Percentiles rank a stretch among this genome's conserved stretches.
phyloP scores from a whole-genome alignment of 2,113 vertebrate species.

The Naja naja region DNA sequence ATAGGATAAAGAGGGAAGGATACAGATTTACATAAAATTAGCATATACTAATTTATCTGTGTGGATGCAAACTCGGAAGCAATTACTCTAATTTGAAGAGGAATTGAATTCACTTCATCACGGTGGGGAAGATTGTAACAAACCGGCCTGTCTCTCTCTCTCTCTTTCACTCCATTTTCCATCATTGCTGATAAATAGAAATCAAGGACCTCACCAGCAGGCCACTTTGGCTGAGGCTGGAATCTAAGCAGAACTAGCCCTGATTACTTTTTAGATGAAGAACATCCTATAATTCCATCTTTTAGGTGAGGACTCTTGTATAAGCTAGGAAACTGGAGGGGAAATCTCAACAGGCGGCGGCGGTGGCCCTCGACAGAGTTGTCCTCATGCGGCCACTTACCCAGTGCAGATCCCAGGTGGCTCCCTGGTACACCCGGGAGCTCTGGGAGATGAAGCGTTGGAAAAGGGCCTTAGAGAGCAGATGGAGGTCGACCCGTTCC shows the following conservation, averaged over 20 bases:
- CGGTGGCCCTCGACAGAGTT: too few species aligned
- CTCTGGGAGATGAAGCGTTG: too few species aligned
- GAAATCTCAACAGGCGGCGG: too few species aligned
- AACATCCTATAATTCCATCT: neutral
- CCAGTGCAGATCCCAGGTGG: too few species aligned
- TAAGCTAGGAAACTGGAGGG: neutral
- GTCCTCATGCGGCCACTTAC: too few species aligned
- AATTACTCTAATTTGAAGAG: neutral
- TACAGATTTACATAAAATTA: neutral
- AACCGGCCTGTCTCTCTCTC: neutral
- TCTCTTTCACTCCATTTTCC: neutral
- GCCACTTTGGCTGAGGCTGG: neutral
- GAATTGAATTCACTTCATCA: neutral
- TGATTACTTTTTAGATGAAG: neutral
- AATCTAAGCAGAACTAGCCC: neutral
- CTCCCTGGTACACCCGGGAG: too few species aligned
- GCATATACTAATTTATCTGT: neutral
- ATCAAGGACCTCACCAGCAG: neutral
- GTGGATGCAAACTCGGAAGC: neutral
- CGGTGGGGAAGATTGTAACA: neutral
- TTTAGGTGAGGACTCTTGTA: neutral
- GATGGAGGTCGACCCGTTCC: too few species aligned
- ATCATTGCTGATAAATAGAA: neutral
- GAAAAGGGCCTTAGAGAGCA: too few species aligned
- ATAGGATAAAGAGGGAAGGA: neutral